phyloP scores from a whole-genome alignment of 2,888 invertebrate genomes.

The Diabrotica balteata region DNA sequence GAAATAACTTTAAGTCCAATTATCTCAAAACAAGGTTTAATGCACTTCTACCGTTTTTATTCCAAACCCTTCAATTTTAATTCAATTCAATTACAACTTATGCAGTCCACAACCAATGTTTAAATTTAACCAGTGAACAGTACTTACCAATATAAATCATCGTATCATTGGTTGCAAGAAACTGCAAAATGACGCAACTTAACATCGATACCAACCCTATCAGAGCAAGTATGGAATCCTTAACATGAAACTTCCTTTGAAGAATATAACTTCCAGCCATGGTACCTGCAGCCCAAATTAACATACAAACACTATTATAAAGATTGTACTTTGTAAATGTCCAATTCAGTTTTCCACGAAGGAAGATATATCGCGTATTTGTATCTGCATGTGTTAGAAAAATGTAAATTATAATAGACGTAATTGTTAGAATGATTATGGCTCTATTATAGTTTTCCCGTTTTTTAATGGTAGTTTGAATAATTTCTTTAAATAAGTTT shows the following conservation, averaged over 20 bases:
- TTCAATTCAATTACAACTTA: too few species aligned
- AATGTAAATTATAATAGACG: constrained; percentile 54
- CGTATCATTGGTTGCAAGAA: constrained; percentile 60
- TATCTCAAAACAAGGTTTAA: too few species aligned
- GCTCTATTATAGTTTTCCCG: constrained; percentile 66
- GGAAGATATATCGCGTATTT: constrained; percentile 68
- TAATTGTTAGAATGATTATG: constrained; percentile 62
- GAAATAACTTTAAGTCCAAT: too few species aligned
- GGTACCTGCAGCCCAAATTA: constrained; percentile 66
- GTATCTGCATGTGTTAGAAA: constrained; percentile 61
- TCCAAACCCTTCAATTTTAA: too few species aligned
- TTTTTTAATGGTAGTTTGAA: constrained; percentile 65
- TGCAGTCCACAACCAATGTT: too few species aligned
- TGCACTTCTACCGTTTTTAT: too few species aligned
- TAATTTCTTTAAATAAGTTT: constrained; percentile 55
- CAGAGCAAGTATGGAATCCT: constrained; percentile 60
- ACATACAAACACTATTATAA: constrained; percentile 64
- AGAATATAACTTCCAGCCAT: constrained; percentile 67
- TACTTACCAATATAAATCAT: constrained; percentile 64
- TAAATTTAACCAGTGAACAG: too few species aligned
- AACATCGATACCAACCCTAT: constrained; percentile 57
- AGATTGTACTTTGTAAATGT: constrained; percentile 68
- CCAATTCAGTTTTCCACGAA: constrained; percentile 72
- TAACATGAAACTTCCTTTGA: constrained; percentile 61
- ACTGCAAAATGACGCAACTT: constrained; percentile 52